Evolutionary conservation across 2,888 invertebrate species (phyloP), one percentile per base, ranked within the genome.

Genomic region (Apocheima hispidaria): DNA sequence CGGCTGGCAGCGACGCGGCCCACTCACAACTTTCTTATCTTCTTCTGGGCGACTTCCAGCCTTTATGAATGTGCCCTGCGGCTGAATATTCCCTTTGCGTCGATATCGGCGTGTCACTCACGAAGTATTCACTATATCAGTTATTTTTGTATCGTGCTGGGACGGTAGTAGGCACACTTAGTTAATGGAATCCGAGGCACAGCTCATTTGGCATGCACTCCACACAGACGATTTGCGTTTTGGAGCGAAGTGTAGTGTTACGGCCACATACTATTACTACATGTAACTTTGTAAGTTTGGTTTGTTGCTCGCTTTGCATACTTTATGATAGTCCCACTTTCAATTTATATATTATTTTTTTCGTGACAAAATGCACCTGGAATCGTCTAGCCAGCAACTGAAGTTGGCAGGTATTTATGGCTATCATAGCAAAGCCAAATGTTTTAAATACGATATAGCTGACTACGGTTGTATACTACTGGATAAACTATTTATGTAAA

Each of bases 11-110:
- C 74, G 79, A 80, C 82, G 81, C 77, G 74, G 80, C 75, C 79
- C 78, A 79, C 82, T 85, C 78, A 77, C 84, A 80, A 82, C 82
- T 85, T 85, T 81, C 83, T 86, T 87, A 87, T 86, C 87, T 81
- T 72, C 59, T 74, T 70, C 74, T 75, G 80, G 74, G 73, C 75
- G 73, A 83, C 85, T 86, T 81, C 77, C 79, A 81, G 77, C 79
- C 81, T 83, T 78, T 78, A 77, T 75, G 74, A 73, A 71, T 72
- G 71, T 74, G 69, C 71, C 69, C 65, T 71, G 66, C 69, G 75
- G 73, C 74, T 73, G 78, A 78, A 81, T 80, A 79, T 80, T 77
- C 75, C 72, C 73, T 75, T 71, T 69, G 69, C 67, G 65, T 68
- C 71, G 67, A 65, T 72, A 70, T 70, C 68, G 63, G 64, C 63